phyloP scores from a whole-genome alignment of 2,888 invertebrate genomes.

The Nesidiocoris tenuis region DNA sequence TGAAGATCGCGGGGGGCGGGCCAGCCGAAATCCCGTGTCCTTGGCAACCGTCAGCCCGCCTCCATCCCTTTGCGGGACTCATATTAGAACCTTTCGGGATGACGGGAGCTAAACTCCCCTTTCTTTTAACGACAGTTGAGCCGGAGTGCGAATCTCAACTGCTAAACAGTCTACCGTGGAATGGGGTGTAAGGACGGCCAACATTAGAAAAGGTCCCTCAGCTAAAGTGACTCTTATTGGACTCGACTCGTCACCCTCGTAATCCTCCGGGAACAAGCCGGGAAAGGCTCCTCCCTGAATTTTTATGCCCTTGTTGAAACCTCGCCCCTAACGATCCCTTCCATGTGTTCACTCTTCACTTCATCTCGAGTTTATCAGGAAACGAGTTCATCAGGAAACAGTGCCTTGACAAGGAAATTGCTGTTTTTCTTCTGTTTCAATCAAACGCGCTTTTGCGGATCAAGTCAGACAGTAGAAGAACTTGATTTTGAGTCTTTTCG shows the following conservation, averaged over 20 bases:
- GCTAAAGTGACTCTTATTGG: conserved; percentile 40
- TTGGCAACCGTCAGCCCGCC: background rate
- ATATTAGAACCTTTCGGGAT: background rate
- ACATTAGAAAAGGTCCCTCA: too few species aligned
- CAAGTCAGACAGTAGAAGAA: too few species aligned
- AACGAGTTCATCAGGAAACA: background rate
- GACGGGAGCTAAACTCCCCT: background rate
- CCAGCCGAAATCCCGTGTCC: conserved; percentile 9
- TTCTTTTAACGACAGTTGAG: background rate
- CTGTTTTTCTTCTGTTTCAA: background rate
- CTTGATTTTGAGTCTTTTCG: too few species aligned
- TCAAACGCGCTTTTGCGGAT: background rate
- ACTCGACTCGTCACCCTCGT: conserved; percentile 41
- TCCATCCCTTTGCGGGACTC: background rate
- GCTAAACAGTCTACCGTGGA: background rate
- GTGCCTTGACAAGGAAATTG: background rate
- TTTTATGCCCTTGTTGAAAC: conserved; percentile 27
- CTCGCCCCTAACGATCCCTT: conserved; percentile 28
- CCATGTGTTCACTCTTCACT: too few species aligned
- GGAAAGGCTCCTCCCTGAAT: conserved; percentile 29
- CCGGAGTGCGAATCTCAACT: background rate
- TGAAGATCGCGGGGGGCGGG: background rate
- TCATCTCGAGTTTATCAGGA: background rate
- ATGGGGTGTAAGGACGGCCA: background rate
- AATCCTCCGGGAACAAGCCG: conserved; percentile 22